Percentiles rank a stretch among this genome's conserved stretches.
Evolutionary conservation across 2,888 invertebrate species (phyloP).

Genomic region (Drosophila nr. fundita): DNA sequence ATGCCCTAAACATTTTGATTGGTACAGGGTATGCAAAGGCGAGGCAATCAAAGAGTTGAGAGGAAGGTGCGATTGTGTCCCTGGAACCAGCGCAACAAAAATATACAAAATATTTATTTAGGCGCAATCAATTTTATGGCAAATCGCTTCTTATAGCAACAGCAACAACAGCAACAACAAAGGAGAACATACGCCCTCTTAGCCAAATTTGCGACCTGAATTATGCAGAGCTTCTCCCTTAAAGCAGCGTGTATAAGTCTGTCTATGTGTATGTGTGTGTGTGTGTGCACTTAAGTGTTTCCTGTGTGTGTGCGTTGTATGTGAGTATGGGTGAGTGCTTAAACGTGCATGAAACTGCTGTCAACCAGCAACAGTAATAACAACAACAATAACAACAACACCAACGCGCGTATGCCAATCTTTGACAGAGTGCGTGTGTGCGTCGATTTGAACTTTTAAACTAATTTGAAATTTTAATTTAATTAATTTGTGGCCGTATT

Average conservation of each 20-base stretch:
- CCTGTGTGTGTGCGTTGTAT: constrained; percentile 7
- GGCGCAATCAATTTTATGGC: constrained; percentile 80
- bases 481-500: constrained; percentile 68
- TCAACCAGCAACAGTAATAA: constrained; percentile 35
- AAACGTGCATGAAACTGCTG: constrained; percentile 71
- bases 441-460: constrained; percentile 60
- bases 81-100: constrained; percentile 26
- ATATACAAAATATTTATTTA: constrained; percentile 72
- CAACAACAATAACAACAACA: constrained; percentile 15
- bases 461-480: constrained; percentile 77
- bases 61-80: constrained; percentile 11
- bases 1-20: constrained; percentile 3
- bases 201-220: constrained; percentile 56
- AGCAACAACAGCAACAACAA: background rate
- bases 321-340: constrained; percentile 41
- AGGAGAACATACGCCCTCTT: constrained; percentile 11
- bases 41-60: constrained; percentile 51
- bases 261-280: constrained; percentile 8
- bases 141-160: constrained; percentile 63
- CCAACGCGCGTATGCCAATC: constrained; percentile 48
- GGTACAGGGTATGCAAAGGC: constrained; percentile 32
- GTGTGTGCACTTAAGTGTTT: constrained; percentile 34
- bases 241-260: background rate
- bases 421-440: background rate
- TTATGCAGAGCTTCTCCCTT: constrained; percentile 63